Base-by-base conservation (phyloP, 2,888 invertebrate species). In the Lochmaea crataegi region DNA sequence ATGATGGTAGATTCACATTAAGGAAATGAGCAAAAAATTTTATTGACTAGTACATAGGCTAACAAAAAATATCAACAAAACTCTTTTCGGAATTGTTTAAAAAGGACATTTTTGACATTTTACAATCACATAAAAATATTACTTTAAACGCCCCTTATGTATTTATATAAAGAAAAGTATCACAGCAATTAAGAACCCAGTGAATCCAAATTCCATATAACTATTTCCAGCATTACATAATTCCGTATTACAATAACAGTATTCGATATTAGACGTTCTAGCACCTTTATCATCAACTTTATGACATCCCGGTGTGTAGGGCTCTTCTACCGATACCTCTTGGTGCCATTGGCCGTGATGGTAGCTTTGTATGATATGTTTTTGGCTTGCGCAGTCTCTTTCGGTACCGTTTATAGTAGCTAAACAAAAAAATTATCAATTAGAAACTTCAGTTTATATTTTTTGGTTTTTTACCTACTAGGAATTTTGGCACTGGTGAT, bases 301-400 rank as follows among this genome's bases (percentile, higher is more conserved):
- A 71, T 88, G 74, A 83, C 95, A 95, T 11, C 94, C 94, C 82
- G 92, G 92, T 70, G 88, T 82, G 83, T 94, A 95, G 1, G 93
- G 92, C 82, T 92, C 92, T 77, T 92, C 89, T 48, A 95, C 89
- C 78, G 90, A 88, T 76, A 91, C 90, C 82, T 90, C 90, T 60
- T 89, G 88, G 56, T 90, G 88, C 94, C 94, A 95, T 78, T 86
- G 87, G 14, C 90, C 90, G 75, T 90, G 86, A 77, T 89, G 89
- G 82, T 89, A 92, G 67, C 89, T 89, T 82, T 91, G 90, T 81
- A 89, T 89, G 60, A 90, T 90, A 80, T 92, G 88, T 83, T 91
- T 92, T 85, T 95, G 95, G 5, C 90, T 88, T 0, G 95, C 94
- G 83, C 95, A 95, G 79, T 93, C 93, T 65, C 94, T 89, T 53